Evolutionary conservation across 2,888 invertebrate species (phyloP).

Genomic region (Laothoe populi): DNA sequence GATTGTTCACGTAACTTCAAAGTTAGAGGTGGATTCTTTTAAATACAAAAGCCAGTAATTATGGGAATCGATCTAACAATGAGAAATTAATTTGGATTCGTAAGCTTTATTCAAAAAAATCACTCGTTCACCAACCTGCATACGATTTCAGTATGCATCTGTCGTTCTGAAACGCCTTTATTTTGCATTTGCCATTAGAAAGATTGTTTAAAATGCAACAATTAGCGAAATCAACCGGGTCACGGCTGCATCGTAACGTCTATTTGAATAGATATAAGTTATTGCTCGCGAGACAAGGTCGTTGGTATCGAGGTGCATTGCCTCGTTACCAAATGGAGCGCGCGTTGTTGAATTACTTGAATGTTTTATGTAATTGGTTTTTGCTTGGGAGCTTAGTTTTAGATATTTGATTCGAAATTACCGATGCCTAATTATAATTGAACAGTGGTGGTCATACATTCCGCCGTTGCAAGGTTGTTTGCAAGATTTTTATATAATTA

Average conservation of each 20-base stretch:
- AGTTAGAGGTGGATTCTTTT: too few relatives aligned
- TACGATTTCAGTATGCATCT: not conserved
- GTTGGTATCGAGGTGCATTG: conserved; percentile 44
- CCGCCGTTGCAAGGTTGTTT: too few relatives aligned
- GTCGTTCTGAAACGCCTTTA: too few relatives aligned
- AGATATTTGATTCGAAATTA: too few relatives aligned
- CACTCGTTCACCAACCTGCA: not conserved
- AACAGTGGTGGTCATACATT: too few relatives aligned
- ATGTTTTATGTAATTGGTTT: conserved; percentile 20
- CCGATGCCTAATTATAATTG: too few relatives aligned
- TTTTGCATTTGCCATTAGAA: not conserved
- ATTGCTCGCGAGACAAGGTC: conserved; percentile 42
- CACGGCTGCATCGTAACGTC: conserved; percentile 43
- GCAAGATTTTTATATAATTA: too few relatives aligned
- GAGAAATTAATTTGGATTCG: too few relatives aligned
- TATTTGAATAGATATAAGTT: conserved; percentile 29
- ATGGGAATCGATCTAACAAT: too few relatives aligned
- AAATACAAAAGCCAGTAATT: too few relatives aligned
- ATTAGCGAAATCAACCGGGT: conserved; percentile 48
- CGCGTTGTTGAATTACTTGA: conserved; percentile 4
- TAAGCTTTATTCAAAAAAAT: not conserved
- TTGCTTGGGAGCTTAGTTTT: not conserved
- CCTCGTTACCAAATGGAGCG: conserved; percentile 35
- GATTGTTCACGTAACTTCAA: too few relatives aligned
- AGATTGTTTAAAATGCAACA: conserved; percentile 12